Evolutionary conservation across 1,140 invertebrate species (phyloP), one percentile per base, ranked within the genome.

Genomic region (Mesaphorura yosii): DNA sequence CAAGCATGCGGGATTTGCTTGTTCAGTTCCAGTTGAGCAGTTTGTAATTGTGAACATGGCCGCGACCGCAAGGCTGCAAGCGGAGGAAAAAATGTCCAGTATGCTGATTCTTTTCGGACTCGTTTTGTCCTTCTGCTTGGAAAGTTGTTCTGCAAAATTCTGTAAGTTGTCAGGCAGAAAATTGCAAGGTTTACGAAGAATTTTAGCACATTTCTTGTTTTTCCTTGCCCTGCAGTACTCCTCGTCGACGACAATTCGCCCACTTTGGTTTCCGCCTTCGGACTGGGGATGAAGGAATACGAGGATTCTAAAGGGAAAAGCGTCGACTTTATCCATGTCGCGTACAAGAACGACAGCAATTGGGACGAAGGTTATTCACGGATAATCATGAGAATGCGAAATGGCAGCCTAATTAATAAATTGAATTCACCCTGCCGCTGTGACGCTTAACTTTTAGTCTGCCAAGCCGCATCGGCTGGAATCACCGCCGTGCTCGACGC

Each of bases 401-500:
- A 10, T 34, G 31, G 31, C 31, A n/a, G 28, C 4, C 26, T 47
- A 31, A 23, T 12, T 52, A 10, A 26, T 45, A 48, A 7, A 29
- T 27, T 51, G 27, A 19, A 29, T 27, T 28, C 28, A 54, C 4
- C 2, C 23, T 49, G n/a, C 25, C 12, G 28, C 10, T 29, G 27
- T 39, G 38, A 37, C 7, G 19, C 5, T 10, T 37, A 7, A 27
- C 47, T 37, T 38, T 42, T 23, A 63, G 61, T 63, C 6, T 63
- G 61, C 31, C 61, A 63, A 51, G 29, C 25, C 12, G 47, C 58
- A 15, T 20, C 55, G 17, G 22, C 17, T 50, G 58, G 58, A 41
- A 48, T 63, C 1, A 46, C 57, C 6, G 55, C 50, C 14, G 53
- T 63, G 0, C 10, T 63, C 19, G 61, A 63, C 38, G 20, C 53